Conservation (phyloP, 1,140 invertebrate species). For the Frieseomelitta varia region DNA sequence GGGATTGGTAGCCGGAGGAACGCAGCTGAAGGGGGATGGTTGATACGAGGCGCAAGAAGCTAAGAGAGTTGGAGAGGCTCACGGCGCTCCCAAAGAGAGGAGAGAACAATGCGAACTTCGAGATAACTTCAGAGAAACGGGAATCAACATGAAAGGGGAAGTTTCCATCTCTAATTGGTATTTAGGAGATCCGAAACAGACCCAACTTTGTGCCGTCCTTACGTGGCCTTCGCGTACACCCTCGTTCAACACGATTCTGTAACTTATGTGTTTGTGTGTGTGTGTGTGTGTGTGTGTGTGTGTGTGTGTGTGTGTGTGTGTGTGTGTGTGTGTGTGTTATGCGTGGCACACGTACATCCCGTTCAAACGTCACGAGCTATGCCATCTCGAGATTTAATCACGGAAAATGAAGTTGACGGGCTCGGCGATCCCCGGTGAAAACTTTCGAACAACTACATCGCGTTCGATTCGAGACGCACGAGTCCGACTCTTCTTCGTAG, state of each 20-base stretch:
- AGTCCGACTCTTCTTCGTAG: not conserved
- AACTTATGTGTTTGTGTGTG: not conserved
- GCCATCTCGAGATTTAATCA: constrained; percentile 31
- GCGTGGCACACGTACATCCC: not conserved
- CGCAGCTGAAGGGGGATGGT: not conserved
- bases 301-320: too few relatives aligned
- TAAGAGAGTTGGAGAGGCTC: constrained; percentile 29
- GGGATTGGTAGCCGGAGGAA: constrained; percentile 18
- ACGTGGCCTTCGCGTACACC: constrained; percentile 24
- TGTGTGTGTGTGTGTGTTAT: not conserved
- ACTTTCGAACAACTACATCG: not conserved
- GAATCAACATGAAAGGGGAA: constrained; percentile 81
- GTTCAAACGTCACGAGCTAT: not conserved
- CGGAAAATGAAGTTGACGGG: constrained; percentile 33
- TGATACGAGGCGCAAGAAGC: constrained; percentile 12
- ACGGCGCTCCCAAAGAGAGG: constrained; percentile 58
- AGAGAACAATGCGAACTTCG: constrained; percentile 80
- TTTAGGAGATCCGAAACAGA: constrained; percentile 80
- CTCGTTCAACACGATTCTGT: constrained; percentile 4
- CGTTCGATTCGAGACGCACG: not conserved
- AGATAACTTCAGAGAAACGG: constrained; percentile 76
- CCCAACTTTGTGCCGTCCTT: constrained; percentile 62
- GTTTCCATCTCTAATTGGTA: constrained; percentile 81
- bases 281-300: not conserved
- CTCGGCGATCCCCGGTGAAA: not conserved